These are phyloP conservation scores for Rhopalosiphum maidis DNA, from an alignment of 1,140 invertebrate species.

Conservation along the genomic window DNA sequence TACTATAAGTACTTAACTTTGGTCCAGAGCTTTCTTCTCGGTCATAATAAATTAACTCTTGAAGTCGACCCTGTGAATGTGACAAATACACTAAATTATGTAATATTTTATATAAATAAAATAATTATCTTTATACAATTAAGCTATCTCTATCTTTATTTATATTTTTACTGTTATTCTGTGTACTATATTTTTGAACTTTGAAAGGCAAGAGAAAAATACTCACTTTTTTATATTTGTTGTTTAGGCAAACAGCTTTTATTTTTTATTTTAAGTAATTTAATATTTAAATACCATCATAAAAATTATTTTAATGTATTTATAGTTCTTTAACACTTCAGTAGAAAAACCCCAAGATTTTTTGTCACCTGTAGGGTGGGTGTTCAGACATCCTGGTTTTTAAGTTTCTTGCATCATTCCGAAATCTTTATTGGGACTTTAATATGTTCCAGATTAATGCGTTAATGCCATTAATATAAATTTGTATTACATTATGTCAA, in stretches of 20 bases:
- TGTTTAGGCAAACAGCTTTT: not conserved
- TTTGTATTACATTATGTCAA: no score
- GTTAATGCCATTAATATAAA: no score
- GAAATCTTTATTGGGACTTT: no score
- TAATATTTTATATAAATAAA: not conserved
- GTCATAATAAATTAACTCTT: slow-evolving; percentile 80
- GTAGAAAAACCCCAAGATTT: not conserved
- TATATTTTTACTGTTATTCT: not conserved
- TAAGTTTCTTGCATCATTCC: no score
- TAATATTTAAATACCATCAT: not conserved
- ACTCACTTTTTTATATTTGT: not conserved
- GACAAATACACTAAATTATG: not conserved
- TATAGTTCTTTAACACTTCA: not conserved
- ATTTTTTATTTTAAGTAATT: not conserved
- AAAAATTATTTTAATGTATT: not conserved
- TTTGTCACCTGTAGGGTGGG: no score
- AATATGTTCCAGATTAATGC: no score
- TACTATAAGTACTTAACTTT: slow-evolving; percentile 71
- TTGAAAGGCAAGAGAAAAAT: not conserved
- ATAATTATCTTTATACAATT: not conserved
- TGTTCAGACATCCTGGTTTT: no score
- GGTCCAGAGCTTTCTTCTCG: slow-evolving; percentile 74
- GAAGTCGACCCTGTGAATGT: slow-evolving; percentile 63
- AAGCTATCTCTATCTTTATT: not conserved
- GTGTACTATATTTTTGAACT: not conserved